Base-by-base conservation (phyloP, 2,888 invertebrate species). In the Amblyjoppa fuscipennis region DNA sequence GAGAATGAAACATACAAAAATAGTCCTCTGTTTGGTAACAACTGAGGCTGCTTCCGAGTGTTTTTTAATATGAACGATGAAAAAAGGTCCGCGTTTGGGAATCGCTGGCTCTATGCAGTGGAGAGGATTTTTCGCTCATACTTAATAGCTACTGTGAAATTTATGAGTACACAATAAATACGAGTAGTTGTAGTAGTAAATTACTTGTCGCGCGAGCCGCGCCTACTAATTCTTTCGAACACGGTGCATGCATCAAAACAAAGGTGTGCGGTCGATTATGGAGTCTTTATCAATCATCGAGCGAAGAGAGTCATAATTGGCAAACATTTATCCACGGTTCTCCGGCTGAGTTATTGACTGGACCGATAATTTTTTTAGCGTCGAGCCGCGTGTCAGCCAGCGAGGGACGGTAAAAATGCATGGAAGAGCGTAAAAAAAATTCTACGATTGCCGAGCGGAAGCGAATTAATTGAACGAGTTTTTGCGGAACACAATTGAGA, bases 401-500 rank as follows among this genome's bases (percentile, higher is more conserved):
- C 6, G 61, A 31, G 3, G 34, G 31, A 64, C 16, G 6, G 53
- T 16, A n/a, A 34, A 5, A 34, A 31, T 64, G 6, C 6, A 41
- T 68, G 25, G 56, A 34, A 34, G 49, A 34, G 64, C 25, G 20
- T n/a, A 5, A 38, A 51, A 3, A 38, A 51, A 4, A 34, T 7
- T 53, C 5, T 2, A 13, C 20, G 49, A 68, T 56, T 45, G 16
- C n/a, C 11, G 1, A 7, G 25, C 68, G 68, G 53, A 68, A 68
- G 56, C 28, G 28, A 68, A 41, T 31, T 41, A 74, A 83, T 70
- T 83, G 11, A 3, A 53, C 41, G 70, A 34, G 71, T 41, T n/a
- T 28, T 25, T 20, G 20, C 53, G 41, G 66, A 75, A 56, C 49
- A 13, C 51, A 79, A 78, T 73, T 51, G 73, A 68, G 38, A 28